Conservation (phyloP, 2,113 vertebrate genomes). For the Prochilodus magdalenae region DNA sequence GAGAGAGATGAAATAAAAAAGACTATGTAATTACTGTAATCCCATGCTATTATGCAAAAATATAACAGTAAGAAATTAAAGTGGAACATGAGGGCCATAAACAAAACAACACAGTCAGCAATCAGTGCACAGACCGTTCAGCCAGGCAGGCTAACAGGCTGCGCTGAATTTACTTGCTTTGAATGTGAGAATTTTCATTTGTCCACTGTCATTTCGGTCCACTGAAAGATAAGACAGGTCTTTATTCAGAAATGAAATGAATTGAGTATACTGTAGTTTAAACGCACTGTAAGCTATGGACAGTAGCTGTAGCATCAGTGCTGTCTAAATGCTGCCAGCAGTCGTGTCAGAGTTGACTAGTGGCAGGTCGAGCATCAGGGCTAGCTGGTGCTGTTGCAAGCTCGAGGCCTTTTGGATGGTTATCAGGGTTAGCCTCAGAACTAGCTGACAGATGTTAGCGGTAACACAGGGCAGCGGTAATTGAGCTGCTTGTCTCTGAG, state of each 20-base stretch:
- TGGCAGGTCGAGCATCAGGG: background rate
- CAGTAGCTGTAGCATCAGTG: background rate
- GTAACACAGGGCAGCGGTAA: conserved; percentile 17
- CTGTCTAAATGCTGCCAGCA: background rate
- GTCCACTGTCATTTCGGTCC: no score
- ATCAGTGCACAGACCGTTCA: background rate
- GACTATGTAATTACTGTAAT: conserved; percentile 66
- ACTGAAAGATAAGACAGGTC: background rate
- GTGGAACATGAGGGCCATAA: conserved; percentile 49
- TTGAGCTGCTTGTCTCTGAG: conserved; percentile 30
- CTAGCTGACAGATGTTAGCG: conserved; percentile 17
- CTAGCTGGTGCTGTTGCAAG: conserved; percentile 14
- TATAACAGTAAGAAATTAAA: conserved; percentile 57
- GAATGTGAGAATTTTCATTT: background rate
- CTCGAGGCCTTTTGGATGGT: background rate
- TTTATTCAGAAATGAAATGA: background rate
- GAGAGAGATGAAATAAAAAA: conserved; percentile 41
- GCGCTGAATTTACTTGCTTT: background rate
- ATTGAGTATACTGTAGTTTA: background rate
- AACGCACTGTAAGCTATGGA: background rate
- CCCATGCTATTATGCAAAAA: conserved; percentile 64
- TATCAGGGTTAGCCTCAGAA: conserved; percentile 16
- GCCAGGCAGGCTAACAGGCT: background rate
- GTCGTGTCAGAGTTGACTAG: background rate
- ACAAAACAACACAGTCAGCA: background rate